Base-by-base conservation (phyloP, 2,797 vertebrate genomes). In the Cossypha niveicapilla region DNA sequence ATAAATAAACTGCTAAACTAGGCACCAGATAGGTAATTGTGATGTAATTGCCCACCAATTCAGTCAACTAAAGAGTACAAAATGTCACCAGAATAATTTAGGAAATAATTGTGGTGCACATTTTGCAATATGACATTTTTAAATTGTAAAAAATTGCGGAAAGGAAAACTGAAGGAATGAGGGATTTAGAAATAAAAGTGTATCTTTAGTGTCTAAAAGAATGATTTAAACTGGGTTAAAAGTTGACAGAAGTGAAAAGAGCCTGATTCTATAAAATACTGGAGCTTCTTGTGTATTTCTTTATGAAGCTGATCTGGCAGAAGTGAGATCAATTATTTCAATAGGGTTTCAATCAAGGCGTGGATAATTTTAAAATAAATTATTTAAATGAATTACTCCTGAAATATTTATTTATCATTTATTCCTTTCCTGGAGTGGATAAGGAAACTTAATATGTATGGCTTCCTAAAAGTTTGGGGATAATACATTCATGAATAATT, bases 381-480 rank as follows among this genome's bases (percentile, higher is more conserved):
- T 71, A 71, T 85, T 89, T 85, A 34, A 93, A 83, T 54, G 0
- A 68, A 88, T 89, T 89, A 65, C 13, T 93, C 39, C 27, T 89
- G 48, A 86, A 93, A 90, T 96, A 88, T 80, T 93, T 94, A 93
- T 81, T 86, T 87, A 63, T 74, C 9, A 35, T 77, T 84, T 91
- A 41, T 87, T 93, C 22, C 1, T 78, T 87, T 89, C 61, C n/a
- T 67, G 34, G 35, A 85, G 30, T 53, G 24, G 12, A 13, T 73
- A 70, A n/a, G 61, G 61, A 54, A 92, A 79, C 19, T 71, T 84
- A 82, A 41, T 88, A 90, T 71, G 19, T 74, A 72, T 32, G 30
- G 9, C 68, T 90, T 95, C 65, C 74, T 91, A 83, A 74, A 90
- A 74, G 72, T 67, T 90, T 92, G 25, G 28, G 23, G 21, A 80